Evolutionary conservation across 2,888 invertebrate species (phyloP), one percentile per base, ranked within the genome.

Genomic region (Amblyjoppa fuscipennis): DNA sequence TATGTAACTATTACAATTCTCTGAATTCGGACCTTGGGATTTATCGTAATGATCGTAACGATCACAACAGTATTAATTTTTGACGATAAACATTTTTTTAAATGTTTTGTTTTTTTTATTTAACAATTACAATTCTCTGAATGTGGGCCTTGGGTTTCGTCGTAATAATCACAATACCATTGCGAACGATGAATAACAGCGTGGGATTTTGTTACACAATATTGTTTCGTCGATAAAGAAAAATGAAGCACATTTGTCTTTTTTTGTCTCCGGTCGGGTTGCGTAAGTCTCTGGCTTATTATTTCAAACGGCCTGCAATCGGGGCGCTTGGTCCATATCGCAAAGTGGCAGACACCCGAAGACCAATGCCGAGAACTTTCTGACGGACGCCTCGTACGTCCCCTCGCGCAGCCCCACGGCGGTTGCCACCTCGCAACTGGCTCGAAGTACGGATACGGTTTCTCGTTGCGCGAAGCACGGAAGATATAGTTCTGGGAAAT

Each of bases 401-500:
- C 64, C n/a, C 34, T 20, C 77, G 34, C 78, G 9, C 59, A 59
- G 28, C 28, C 11, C 66, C 28, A 13, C 25, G 49, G 61, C 41
- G 53, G 31, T 38, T 34, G 75, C 38, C 11, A 41, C 68, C 41
- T 56, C 61, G 7, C 25, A 13, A 53, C 49, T 20, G 51, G 2
- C n/a, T 49, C 51, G 25, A 31, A 59, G 66, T 59, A 59, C 56
- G 31, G 51, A 41, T 59, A 75, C 45, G 81, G 66, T 71, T 45
- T 81, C 70, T 38, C 74, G 74, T 74, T 53, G 87, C 88, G 87
- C 84, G 89, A 88, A 84, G 71, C 79, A 59, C 87, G 89, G 87
- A 89, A 90, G 92, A 93, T 92, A 90, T 91, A 91, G 90, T 90
- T 90, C 86, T 89, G 84, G 91, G 91, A 92, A 93, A 93, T 93